Conservation (phyloP, 30 jellyfish, hydroid and myxozoan genomes). For the Aurelia sp. region DNA sequence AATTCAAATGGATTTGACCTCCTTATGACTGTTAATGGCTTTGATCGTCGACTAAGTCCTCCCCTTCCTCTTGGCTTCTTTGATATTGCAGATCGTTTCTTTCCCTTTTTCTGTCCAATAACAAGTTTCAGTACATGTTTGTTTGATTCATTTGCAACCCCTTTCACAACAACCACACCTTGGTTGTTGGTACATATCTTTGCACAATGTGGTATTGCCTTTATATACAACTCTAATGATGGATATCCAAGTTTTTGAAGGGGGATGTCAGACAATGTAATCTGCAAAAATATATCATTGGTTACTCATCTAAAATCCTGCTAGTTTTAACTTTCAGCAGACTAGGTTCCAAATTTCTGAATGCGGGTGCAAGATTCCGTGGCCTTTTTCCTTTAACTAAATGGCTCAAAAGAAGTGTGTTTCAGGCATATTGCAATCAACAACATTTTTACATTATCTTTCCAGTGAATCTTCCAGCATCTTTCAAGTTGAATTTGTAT, state of each 20-base stretch:
- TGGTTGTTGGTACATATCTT: background rate
- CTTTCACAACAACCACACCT: conserved; percentile 75
- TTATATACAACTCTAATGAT: conserved; percentile 17
- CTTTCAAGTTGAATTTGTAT: no score
- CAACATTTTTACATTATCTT: no score
- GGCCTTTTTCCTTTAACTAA: no score
- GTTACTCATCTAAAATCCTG: background rate
- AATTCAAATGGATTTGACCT: background rate
- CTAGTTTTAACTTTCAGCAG: no score
- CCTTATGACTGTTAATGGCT: background rate
- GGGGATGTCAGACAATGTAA: conserved; percentile 56
- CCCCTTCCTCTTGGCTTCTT: conserved; percentile 38
- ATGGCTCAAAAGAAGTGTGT: no score
- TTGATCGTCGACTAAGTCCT: conserved; percentile 7
- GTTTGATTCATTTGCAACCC: conserved; percentile 65
- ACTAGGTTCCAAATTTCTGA: no score
- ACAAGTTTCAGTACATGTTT: conserved; percentile 74
- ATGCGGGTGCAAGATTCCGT: no score
- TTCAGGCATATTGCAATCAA: no score
- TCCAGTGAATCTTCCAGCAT: no score
- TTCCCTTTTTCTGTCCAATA: conserved; percentile 75
- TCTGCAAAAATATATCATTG: conserved; percentile 3
- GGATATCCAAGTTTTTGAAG: conserved; percentile 50
- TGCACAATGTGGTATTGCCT: conserved; percentile 62
- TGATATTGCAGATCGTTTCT: conserved; percentile 10